Evolutionary conservation across 2,888 invertebrate genomes (phyloP), one percentile per base, ranked within the genome.

Genomic region (Heliconius ethilla): DNA sequence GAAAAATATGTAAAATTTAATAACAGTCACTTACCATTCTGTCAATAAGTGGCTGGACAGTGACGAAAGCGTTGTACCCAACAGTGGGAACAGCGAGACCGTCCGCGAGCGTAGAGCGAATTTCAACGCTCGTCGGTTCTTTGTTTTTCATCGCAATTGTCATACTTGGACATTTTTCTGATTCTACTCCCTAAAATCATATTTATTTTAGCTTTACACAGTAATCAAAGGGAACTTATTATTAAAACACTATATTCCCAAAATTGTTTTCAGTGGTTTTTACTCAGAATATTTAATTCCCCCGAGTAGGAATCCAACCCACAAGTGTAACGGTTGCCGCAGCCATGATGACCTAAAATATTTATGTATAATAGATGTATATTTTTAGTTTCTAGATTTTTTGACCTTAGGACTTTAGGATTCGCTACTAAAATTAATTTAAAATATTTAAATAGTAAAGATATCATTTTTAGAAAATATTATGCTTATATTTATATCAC

Each of bases 131-230:
- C 0, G 96, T 93, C 0, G 98, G 98, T 78, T 96, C 95, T 0
- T 96, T 96, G 66, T 95, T 95, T 84, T 96, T 94, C 82, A 98
- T 87, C 0, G 98, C 98, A 45, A 94, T 93, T 65, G 96, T 93
- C 94, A 98, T 99, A 87, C 98, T 98, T 1, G 98, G 96, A 90
- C 98, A 98, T 84, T 97, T 96, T 87, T 98, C 98, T 0, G 98
- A 97, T 90, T 99, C 99, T 1, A 98, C 98, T 3, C 98, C 99
- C 97, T 97, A 87, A 73, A 73, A 73, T 27, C 0, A 72, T 29
- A 72, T 13, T 27, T 27, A 45, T 18, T 45, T 18, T 27, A 70
- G 18, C 18, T 51, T 51, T 51, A 22, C 9, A 18, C 9, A 27
- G 4, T 40, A 22, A 9, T 51, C 7, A 18, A 18, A 22, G 7